Conservation (phyloP, 1,140 invertebrate genomes). For the Musca domestica region DNA sequence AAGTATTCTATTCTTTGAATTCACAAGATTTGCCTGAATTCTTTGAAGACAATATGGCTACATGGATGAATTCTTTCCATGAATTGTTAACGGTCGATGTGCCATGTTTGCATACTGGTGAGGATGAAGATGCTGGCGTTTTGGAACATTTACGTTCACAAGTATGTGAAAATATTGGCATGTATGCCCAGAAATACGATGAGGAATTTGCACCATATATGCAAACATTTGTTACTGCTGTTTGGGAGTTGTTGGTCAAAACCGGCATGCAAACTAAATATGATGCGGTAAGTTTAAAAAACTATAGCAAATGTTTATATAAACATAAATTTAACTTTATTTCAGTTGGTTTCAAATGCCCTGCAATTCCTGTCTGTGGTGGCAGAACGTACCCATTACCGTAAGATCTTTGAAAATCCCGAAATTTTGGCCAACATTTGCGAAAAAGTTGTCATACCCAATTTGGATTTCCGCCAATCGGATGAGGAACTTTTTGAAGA, state of each 20-base stretch:
- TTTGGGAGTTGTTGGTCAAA: conserved; percentile 86
- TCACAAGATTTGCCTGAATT: conserved; percentile 96
- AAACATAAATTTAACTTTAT: conserved; percentile 25
- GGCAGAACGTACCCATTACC: conserved; percentile 85
- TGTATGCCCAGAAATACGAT: conserved; percentile 97
- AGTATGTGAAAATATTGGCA: conserved; percentile 90
- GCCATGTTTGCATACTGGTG: conserved; percentile 67
- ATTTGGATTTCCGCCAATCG: conserved; percentile 92
- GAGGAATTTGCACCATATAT: conserved; percentile 92
- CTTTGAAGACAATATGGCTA: conserved; percentile 95
- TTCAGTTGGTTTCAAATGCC: conserved; percentile 90
- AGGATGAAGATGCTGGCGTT: conserved; percentile 85
- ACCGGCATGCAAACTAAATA: conserved; percentile 86
- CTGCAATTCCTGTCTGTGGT: conserved; percentile 93
- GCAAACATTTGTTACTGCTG: conserved; percentile 84
- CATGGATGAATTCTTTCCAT: conserved; percentile 92
- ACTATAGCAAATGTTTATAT: background rate
- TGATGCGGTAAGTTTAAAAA: conserved; percentile 70
- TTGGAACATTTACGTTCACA: conserved; percentile 91
- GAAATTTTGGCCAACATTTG: conserved; percentile 87
- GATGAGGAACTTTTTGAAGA: conserved; percentile 97
- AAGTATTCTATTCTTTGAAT: conserved; percentile 96
- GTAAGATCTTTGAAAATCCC: conserved; percentile 85
- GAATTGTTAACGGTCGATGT: conserved; percentile 76
- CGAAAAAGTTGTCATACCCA: conserved; percentile 97